Evolutionary conservation across 2,113 vertebrate species (phyloP).

Genomic region (Trachemys scripta): DNA sequence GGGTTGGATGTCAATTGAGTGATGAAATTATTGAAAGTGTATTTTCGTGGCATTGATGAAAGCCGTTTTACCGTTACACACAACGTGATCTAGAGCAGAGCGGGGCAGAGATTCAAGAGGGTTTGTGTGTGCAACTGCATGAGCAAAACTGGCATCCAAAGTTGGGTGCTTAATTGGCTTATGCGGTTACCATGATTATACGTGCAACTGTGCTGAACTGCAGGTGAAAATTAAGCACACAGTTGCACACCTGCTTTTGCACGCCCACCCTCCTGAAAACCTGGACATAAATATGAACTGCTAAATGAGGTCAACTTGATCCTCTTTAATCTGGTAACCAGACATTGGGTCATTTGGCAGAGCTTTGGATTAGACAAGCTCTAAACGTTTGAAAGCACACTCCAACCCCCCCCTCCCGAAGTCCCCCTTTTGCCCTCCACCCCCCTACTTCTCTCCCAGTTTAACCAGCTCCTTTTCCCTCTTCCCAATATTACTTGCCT

Average conservation of each 20-base stretch:
- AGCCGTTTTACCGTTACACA: background rate
- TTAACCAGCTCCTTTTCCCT: background rate
- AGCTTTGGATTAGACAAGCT: background rate
- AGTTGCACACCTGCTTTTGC: background rate
- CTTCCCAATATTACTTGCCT: background rate
- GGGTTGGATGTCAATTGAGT: slow-evolving; percentile 3
- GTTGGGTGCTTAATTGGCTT: slow-evolving; percentile 34
- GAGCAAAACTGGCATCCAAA: slow-evolving; percentile 21
- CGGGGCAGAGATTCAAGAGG: background rate
- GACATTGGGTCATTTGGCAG: background rate
- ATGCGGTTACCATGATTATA: background rate
- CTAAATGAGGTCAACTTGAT: slow-evolving; percentile 9
- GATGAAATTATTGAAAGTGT: slow-evolving; percentile 32
- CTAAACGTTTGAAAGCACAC: background rate
- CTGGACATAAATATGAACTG: slow-evolving; percentile 6
- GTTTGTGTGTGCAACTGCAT: background rate
- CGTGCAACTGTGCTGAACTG: background rate
- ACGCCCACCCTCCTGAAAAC: background rate
- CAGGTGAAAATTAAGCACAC: background rate
- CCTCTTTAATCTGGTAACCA: slow-evolving; percentile 8
- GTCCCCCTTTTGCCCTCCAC: background rate
- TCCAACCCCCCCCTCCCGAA: background rate
- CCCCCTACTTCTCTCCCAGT: background rate
- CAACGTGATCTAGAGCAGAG: too few species aligned
- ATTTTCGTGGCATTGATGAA: slow-evolving; percentile 20